Evolutionary conservation across 1,140 invertebrate species (phyloP), one percentile per base, ranked within the genome.

Genomic region (Zophobas atratus): DNA sequence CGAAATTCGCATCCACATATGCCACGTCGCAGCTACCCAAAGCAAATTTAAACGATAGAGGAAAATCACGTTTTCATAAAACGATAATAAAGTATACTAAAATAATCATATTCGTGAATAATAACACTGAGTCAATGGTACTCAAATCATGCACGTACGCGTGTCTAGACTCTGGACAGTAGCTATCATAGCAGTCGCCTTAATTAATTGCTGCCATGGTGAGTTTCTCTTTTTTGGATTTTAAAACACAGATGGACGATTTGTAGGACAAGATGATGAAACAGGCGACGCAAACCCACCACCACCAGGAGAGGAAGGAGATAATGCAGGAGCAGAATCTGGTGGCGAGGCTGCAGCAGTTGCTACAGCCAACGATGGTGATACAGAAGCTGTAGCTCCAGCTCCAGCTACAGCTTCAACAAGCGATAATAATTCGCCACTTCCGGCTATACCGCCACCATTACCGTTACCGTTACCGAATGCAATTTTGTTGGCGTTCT

Each of bases 241-340:
- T 60, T 36, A 33, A n/a, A 6, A 0, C 36, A 6, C 8, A 1
- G 36, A 6, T 60, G 56, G 35, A 39, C 36, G 6, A 39, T 36
- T 60, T 60, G 6, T 60, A 60, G 56, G 56, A 35, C 56, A 60
- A 33, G 53, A 55, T 2, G 53, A 55, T 55, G 53, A 55, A 34
- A 6, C 33, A 60, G 35, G 35, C 1, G 56, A 38, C 1, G 33
- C 34, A 60, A 36, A 60, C 38, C 6, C 56, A 38, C 3, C 56
- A 4, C 32, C 56, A 6, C 34, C 56, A 2, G 56, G 32, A 36
- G 35, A 8, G 2, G 49, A 53, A 6, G 49, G 20, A 2, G 49
- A 2, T 2, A 20, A 20, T 53, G 56, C 35, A 60, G 35, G 36
- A 39, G 55, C 1, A 6, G 55, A 5, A 38, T 2, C 5, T 6